Evolutionary conservation across 2,113 vertebrate species (phyloP).

Genomic region (Coreoperca whiteheadi): DNA sequence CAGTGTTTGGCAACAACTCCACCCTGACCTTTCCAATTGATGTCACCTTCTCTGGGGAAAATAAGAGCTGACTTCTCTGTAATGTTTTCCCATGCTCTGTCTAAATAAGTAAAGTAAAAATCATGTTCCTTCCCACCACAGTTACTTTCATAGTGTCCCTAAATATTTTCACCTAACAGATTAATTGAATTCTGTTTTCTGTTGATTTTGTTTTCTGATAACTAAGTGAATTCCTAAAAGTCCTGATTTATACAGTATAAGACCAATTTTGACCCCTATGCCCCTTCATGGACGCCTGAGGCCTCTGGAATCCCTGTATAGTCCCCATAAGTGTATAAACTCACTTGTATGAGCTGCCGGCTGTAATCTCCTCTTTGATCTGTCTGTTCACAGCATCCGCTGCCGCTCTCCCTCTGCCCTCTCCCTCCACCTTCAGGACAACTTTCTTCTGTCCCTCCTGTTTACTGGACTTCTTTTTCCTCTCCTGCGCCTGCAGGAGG

Average conservation of each 20-base stretch:
- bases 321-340: neutral
- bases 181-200: neutral
- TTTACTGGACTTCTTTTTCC: constrained; percentile 71
- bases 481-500: constrained; percentile 68
- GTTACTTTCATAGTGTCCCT: neutral
- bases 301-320: neutral
- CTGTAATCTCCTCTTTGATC: constrained; percentile 90
- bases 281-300: neutral
- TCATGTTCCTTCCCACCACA: neutral
- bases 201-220: too few species aligned
- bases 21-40: constrained; percentile 3
- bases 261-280: neutral
- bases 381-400: constrained; percentile 93
- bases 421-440: constrained; percentile 65
- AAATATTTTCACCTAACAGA: neutral
- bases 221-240: neutral
- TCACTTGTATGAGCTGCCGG: constrained; percentile 92
- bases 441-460: constrained; percentile 71
- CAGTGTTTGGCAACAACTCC: constrained; percentile 14
- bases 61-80: neutral
- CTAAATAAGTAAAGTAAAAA: neutral
- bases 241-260: neutral
- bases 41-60: constrained; percentile 3
- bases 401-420: constrained; percentile 85
- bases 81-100: neutral